A percentile compares a stretch with the other conserved stretches of the same genome.
Evolutionary conservation across 2,113 vertebrate species (phyloP).

Genomic region (Nesogale talazaci): DNA sequence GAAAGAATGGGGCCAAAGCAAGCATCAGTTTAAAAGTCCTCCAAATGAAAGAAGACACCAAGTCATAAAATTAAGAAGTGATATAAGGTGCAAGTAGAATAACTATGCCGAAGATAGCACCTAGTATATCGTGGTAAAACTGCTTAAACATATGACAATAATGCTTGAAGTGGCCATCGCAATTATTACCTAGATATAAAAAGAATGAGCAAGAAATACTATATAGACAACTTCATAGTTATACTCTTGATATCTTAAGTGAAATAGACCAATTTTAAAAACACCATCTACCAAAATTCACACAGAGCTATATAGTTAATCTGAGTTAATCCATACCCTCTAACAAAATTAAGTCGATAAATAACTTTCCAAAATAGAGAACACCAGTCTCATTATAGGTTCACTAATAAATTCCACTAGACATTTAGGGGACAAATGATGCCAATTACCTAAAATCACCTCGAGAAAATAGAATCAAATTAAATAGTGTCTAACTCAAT

Average conservation of each 20-base stretch:
- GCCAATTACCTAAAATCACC: neutral
- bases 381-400: neutral
- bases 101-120: neutral
- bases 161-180: neutral
- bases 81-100: neutral
- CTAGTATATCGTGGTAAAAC: neutral
- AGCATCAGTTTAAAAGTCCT: neutral
- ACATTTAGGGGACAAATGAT: neutral
- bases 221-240: neutral
- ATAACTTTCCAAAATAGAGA: neutral
- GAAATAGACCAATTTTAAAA: neutral
- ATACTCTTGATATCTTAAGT: neutral
- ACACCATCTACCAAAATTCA: neutral
- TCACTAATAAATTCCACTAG: neutral
- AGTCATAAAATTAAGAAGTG: neutral
- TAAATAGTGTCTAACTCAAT: neutral
- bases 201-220: neutral
- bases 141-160: neutral
- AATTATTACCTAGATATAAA: neutral
- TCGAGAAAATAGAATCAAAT: neutral
- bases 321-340: neutral
- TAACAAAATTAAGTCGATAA: neutral
- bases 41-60: neutral
- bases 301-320: neutral
- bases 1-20: neutral